Evolutionary conservation across 2,888 invertebrate genomes (phyloP).

Genomic region (Brachyopa scutellaris): DNA sequence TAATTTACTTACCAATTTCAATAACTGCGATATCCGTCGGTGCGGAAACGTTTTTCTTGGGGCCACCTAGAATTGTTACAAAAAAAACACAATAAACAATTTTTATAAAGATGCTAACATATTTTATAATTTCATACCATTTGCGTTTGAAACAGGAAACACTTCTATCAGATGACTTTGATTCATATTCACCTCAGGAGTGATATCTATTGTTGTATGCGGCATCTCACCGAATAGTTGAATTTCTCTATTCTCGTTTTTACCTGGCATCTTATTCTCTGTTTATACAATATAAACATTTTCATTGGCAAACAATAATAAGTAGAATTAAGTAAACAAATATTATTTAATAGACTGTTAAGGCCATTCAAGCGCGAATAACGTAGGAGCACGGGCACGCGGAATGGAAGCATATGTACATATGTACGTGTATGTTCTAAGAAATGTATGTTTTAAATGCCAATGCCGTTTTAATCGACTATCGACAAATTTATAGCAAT

Average conservation of each 20-base stretch:
- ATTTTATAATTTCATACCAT: slow-evolving; percentile 22
- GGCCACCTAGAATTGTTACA: slow-evolving; percentile 14
- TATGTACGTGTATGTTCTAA: too few relatives aligned
- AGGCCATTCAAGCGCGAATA: too few relatives aligned
- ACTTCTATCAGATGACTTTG: slow-evolving; percentile 33
- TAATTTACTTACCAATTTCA: slow-evolving; percentile 50
- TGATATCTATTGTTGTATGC: slow-evolving; percentile 46
- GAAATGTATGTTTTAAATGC: too few relatives aligned
- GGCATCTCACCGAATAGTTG: slow-evolving; percentile 42
- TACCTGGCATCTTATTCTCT: slow-evolving; percentile 39
- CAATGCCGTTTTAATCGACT: too few relatives aligned
- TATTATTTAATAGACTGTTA: too few relatives aligned
- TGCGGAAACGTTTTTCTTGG: neutral
- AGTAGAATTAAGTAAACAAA: too few relatives aligned
- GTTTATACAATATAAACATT: too few relatives aligned
- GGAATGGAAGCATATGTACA: too few relatives aligned
- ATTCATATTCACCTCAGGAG: slow-evolving; percentile 12
- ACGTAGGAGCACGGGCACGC: too few relatives aligned
- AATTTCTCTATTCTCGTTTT: slow-evolving; percentile 27
- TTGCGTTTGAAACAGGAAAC: slow-evolving; percentile 20
- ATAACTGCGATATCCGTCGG: slow-evolving; percentile 40
- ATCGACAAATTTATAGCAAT: too few relatives aligned
- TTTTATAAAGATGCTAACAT: too few relatives aligned
- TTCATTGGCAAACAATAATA: too few relatives aligned
- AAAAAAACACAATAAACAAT: neutral